Conservation (phyloP, 2,797 vertebrate genomes). For the Poeciliopsis presidionis region DNA sequence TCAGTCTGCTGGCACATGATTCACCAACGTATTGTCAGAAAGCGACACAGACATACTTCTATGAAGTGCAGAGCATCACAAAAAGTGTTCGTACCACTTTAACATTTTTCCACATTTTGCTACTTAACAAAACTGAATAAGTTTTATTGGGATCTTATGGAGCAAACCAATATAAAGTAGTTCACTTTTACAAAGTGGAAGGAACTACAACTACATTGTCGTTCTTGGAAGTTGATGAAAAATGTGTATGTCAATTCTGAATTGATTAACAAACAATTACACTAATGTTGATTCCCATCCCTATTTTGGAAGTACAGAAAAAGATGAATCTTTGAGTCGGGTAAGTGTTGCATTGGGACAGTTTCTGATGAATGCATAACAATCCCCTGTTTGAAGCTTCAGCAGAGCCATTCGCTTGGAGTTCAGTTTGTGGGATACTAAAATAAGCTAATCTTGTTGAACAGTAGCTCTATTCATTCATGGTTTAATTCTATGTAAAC, state of each 20-base stretch:
- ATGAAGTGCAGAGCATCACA: neutral
- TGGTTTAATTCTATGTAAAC: slow-evolving; percentile 30
- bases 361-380: no score
- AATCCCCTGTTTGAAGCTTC: neutral
- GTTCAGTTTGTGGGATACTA: neutral
- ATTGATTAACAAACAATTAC: no score
- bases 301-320: no score
- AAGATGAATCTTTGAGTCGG: no score
- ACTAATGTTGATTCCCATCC: no score
- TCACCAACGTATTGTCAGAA: neutral
- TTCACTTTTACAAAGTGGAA: neutral
- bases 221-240: no score
- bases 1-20: slow-evolving; percentile 9
- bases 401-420: neutral
- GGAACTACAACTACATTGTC: neutral
- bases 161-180: neutral
- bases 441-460: neutral
- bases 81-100: neutral
- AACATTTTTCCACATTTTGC: neutral
- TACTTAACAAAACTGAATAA: neutral
- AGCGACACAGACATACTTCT: neutral
- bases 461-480: slow-evolving; percentile 42
- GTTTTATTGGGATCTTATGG: neutral
- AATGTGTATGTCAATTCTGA: no score
- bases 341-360: no score